Evolutionary conservation across 2,797 vertebrate species (phyloP), one percentile per base, ranked within the genome.

Genomic region (Lophotriccus pileatus): DNA sequence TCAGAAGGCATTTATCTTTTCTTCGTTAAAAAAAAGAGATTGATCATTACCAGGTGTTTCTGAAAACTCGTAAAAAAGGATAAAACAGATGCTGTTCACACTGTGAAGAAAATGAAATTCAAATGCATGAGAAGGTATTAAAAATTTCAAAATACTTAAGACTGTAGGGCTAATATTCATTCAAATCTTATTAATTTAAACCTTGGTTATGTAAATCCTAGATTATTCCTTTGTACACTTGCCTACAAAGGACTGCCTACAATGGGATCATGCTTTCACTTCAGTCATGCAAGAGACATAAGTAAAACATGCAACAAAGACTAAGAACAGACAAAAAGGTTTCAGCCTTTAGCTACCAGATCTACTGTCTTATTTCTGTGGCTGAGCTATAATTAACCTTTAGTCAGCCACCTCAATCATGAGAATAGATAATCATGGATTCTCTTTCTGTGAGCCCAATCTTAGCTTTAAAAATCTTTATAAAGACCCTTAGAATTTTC

Each of bases 311-410:
- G 64, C 13, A 72, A 89, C 52, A 95, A 95, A 97, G 79, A 86
- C 95, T 94, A 93, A 96, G 86, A 62, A 68, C 30, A 47, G 87
- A 91, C 76, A 87, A 70, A 92, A 79, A 84, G 73, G 70, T 86
- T 93, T 86, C 70, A 93, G 82, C 63, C 70, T 86, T 90, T 32
- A 90, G 76, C 66, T 92, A 22, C 50, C 13, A 92, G 10, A 88
- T 81, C 66, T 84, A 76, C 73, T 47, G 86, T 82, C 56, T 68
- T 78, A 84, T 67, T 92, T 86, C 70, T 84, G 49, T 60, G 30
- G 16, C 74, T 77, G 52, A 94, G 69, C 73, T 88, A 36, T 87
- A 93, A 92, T 72, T 95, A 94, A 87, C 78, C 89, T 94, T 66
- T 78, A 90, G 79, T 62, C 87, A 94, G 68, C 30, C 58, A 87